Conservation (phyloP, 2,113 vertebrate genomes). For the Synodontis membranacea region DNA sequence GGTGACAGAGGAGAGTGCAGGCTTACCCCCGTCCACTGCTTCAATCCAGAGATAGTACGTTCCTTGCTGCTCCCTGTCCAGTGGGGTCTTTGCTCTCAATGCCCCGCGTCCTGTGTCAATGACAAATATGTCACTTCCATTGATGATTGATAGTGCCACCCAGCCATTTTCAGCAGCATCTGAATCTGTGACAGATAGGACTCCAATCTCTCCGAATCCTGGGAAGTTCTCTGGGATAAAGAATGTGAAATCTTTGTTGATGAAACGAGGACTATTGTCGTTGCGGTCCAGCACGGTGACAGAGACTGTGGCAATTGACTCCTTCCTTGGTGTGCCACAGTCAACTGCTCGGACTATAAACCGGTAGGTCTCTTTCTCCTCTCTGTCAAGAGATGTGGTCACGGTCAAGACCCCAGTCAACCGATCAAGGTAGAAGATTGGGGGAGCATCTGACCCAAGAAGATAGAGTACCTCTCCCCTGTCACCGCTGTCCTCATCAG, state of each 20-base stretch:
- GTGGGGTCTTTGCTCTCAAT: slow-evolving; percentile 86
- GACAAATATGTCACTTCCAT: slow-evolving; percentile 94
- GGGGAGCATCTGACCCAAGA: slow-evolving; percentile 86
- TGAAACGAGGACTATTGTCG: slow-evolving; percentile 95
- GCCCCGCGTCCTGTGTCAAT: slow-evolving; percentile 93
- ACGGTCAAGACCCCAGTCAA: slow-evolving; percentile 87
- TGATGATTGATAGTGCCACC: slow-evolving; percentile 93
- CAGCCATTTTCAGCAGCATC: slow-evolving; percentile 91
- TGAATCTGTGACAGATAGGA: slow-evolving; percentile 92
- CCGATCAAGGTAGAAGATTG: slow-evolving; percentile 84
- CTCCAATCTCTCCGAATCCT: slow-evolving; percentile 93
- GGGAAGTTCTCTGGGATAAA: slow-evolving; percentile 98
- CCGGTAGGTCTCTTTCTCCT: slow-evolving; percentile 93
- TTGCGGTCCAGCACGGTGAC: slow-evolving; percentile 92
- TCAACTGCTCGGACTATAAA: slow-evolving; percentile 91
- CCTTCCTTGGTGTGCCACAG: slow-evolving; percentile 83
- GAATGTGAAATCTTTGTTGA: slow-evolving; percentile 98
- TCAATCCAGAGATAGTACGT: slow-evolving; percentile 93
- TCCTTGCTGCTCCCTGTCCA: slow-evolving; percentile 95
- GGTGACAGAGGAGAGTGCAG: slow-evolving; percentile 88
- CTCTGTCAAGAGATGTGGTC: slow-evolving; percentile 86
- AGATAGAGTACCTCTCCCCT: slow-evolving; percentile 85
- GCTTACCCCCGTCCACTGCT: slow-evolving; percentile 89
- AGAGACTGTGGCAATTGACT: slow-evolving; percentile 87
- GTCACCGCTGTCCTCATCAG: slow-evolving; percentile 86